These are phyloP conservation scores for Indicator maculatus DNA, from an alignment of 2,113 vertebrate genomes.

Conservation along the genomic window DNA sequence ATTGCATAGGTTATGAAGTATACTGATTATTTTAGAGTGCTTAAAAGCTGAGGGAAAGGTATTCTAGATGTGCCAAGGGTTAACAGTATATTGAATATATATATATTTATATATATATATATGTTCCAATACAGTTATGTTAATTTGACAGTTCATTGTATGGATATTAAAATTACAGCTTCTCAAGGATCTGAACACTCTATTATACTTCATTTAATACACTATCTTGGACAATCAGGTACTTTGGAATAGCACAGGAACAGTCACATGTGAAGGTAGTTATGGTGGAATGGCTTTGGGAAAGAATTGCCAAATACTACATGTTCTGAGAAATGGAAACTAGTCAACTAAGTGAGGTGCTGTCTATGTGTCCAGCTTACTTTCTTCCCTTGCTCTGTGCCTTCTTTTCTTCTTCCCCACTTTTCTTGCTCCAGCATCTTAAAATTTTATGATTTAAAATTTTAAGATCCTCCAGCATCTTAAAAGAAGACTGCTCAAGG, in stretches of 20 bases:
- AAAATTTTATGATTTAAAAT: not conserved
- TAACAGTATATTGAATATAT: not conserved
- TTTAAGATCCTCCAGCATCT: too few relatives aligned
- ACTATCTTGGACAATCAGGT: not conserved
- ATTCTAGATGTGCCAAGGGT: not conserved
- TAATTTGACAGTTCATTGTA: not conserved
- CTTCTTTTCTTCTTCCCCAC: not conserved
- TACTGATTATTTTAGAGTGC: not conserved
- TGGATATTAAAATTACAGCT: constrained; percentile 22
- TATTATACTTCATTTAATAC: not conserved
- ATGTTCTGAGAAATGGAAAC: not conserved
- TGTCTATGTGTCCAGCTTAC: not conserved
- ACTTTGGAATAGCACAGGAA: not conserved
- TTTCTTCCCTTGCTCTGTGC: not conserved
- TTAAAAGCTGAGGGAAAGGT: not conserved
- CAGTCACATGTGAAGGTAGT: not conserved
- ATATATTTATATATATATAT: not conserved
- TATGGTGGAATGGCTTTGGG: not conserved
- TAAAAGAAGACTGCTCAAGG: not conserved
- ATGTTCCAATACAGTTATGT: not conserved
- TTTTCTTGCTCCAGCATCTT: not conserved
- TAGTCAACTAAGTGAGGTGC: not conserved
- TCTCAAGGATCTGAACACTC: not conserved
- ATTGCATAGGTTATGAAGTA: not conserved
- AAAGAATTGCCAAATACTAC: not conserved